Conservation (phyloP, 2,113 vertebrate genomes). For the Ceuthmochares aereus region DNA sequence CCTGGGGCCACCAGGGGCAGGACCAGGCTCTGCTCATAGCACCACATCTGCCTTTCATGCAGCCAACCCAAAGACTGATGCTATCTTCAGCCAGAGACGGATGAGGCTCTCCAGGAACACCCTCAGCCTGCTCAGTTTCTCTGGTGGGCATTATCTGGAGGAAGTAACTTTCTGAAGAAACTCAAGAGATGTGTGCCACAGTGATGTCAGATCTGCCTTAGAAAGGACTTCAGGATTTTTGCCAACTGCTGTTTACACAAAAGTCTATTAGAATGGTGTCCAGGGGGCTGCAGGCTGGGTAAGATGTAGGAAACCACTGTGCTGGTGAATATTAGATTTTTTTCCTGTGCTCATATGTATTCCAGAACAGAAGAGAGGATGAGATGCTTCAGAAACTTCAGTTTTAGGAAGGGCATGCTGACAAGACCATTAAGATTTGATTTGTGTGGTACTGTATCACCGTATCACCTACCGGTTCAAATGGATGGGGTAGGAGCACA, state of each 20-base stretch:
- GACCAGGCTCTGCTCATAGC: neutral
- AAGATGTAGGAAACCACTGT: slow-evolving; percentile 47
- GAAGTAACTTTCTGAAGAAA: neutral
- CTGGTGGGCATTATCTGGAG: neutral
- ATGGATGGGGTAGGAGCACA: neutral
- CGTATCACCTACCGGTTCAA: neutral
- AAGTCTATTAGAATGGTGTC: neutral
- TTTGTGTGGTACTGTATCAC: neutral
- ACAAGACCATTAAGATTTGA: neutral
- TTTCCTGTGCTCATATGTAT: neutral
- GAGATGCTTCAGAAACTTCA: slow-evolving; percentile 51
- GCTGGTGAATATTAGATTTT: slow-evolving; percentile 53
- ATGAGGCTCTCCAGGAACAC: neutral
- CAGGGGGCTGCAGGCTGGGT: neutral
- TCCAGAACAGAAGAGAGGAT: neutral
- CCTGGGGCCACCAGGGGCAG: neutral
- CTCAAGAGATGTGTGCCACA: neutral
- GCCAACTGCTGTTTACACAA: neutral
- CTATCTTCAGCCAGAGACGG: neutral
- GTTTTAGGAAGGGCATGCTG: neutral
- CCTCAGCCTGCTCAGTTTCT: neutral
- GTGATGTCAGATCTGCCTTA: neutral
- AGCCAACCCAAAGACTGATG: neutral
- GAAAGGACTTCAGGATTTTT: neutral
- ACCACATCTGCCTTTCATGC: neutral